Evolutionary conservation across 2,113 vertebrate genomes (phyloP).

Genomic region (Galbula dea): DNA sequence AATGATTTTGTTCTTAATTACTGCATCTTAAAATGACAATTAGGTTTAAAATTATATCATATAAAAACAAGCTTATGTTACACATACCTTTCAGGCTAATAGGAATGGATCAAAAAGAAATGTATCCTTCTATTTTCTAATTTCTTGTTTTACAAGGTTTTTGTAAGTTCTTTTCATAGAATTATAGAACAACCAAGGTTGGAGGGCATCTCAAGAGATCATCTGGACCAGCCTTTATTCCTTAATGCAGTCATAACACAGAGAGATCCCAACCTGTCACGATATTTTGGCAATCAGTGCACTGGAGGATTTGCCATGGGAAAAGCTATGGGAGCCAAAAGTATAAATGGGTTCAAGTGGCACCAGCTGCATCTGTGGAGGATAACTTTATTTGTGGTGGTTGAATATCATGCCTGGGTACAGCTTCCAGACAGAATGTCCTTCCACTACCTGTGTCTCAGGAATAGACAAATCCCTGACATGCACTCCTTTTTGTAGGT

Average conservation of each 20-base stretch:
- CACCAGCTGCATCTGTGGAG: background rate
- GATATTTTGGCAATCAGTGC: background rate
- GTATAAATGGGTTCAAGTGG: background rate
- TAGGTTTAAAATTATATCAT: background rate
- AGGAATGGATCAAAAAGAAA: background rate
- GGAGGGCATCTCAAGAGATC: background rate
- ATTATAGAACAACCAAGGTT: background rate
- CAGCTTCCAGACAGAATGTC: background rate
- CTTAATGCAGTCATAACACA: background rate
- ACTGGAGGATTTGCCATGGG: background rate
- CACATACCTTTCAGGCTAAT: background rate
- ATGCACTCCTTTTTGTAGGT: background rate
- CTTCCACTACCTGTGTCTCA: too few relatives aligned
- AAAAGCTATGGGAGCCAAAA: background rate
- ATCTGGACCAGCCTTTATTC: background rate
- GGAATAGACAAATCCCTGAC: accelerated
- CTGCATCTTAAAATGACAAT: background rate
- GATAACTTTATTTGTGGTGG: background rate
- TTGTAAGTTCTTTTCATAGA: background rate
- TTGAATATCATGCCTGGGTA: background rate
- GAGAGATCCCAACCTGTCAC: background rate
- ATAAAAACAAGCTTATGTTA: background rate
- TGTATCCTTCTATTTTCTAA: background rate
- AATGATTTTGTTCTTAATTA: slow-evolving; percentile 1
- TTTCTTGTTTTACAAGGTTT: background rate